Evolutionary conservation across 2,888 invertebrate genomes (phyloP).

Genomic region (Hydriomena furcata): DNA sequence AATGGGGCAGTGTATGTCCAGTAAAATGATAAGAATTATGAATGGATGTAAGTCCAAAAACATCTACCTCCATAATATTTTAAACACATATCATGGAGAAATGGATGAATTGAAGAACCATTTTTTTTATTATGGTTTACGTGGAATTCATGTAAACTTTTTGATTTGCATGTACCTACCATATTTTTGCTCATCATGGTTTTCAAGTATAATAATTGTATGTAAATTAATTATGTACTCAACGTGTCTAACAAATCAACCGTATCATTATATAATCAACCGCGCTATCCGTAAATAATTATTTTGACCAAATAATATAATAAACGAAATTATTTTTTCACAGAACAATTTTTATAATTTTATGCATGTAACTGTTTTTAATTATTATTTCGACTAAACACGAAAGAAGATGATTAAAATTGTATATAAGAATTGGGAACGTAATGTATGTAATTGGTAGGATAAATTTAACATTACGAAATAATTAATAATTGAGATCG

Average conservation of each 20-base stretch:
- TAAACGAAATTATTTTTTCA: constrained; percentile 6
- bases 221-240: constrained; percentile 6
- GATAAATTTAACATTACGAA: constrained; percentile 43
- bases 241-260: constrained; percentile 3
- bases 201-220: constrained; percentile 4
- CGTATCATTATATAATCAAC: not conserved
- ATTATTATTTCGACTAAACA: constrained; percentile 9
- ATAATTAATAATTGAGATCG: constrained; percentile 57
- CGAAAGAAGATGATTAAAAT: constrained; percentile 8
- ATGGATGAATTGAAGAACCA: constrained; percentile 1
- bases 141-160: not conserved
- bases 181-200: constrained; percentile 11
- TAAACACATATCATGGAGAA: constrained; percentile 23
- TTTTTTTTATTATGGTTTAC: not conserved
- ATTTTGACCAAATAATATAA: constrained; percentile 17
- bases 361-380: not conserved
- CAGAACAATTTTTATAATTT: constrained; percentile 4
- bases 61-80: constrained; percentile 22
- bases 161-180: constrained; percentile 10
- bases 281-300: constrained; percentile 1
- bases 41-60: constrained; percentile 15
- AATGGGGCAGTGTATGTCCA: constrained; percentile 4
- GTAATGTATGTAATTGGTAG: constrained; percentile 43
- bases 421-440: constrained; percentile 35
- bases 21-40: not conserved